Evolutionary conservation across 1,140 invertebrate species (phyloP).

Genomic region (Aplysia californica): DNA sequence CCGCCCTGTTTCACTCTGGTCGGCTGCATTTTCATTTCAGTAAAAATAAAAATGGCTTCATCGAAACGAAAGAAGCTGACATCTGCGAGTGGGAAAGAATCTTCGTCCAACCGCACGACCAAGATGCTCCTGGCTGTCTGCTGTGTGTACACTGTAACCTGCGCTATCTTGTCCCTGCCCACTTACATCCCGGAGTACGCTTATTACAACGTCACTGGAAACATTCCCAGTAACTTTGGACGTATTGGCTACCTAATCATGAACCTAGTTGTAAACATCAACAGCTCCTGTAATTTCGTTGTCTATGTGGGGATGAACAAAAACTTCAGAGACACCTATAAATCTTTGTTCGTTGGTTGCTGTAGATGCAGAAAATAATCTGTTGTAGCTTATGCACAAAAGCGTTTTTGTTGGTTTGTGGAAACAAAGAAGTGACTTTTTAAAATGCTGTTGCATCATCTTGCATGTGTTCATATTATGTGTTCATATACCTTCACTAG

Average conservation of each 20-base stretch:
- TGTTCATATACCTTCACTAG: too few species aligned
- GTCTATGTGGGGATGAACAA: too few species aligned
- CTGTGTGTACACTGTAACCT: not conserved
- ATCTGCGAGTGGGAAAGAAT: too few species aligned
- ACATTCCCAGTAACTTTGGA: not conserved
- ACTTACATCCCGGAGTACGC: not conserved
- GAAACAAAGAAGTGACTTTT: too few species aligned
- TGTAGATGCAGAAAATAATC: too few species aligned
- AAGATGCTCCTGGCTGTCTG: constrained; percentile 10
- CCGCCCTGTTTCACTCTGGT: not conserved
- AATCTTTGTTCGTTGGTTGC: too few species aligned
- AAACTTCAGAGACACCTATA: too few species aligned
- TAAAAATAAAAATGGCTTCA: constrained; percentile 4
- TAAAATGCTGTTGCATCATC: too few species aligned
- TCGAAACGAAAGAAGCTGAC: constrained; percentile 13
- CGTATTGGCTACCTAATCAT: not conserved
- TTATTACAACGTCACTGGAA: not conserved
- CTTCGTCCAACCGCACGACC: too few species aligned
- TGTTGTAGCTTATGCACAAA: too few species aligned
- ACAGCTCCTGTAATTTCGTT: constrained; percentile 6
- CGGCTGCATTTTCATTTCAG: not conserved
- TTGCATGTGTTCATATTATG: too few species aligned
- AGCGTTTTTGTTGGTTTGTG: too few species aligned
- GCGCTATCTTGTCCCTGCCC: not conserved
- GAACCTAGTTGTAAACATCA: not conserved